Percentiles rank a stretch among this genome's conserved stretches.
Evolutionary conservation across 2,888 invertebrate genomes (phyloP).

Genomic region (Cerceris rybyensis): DNA sequence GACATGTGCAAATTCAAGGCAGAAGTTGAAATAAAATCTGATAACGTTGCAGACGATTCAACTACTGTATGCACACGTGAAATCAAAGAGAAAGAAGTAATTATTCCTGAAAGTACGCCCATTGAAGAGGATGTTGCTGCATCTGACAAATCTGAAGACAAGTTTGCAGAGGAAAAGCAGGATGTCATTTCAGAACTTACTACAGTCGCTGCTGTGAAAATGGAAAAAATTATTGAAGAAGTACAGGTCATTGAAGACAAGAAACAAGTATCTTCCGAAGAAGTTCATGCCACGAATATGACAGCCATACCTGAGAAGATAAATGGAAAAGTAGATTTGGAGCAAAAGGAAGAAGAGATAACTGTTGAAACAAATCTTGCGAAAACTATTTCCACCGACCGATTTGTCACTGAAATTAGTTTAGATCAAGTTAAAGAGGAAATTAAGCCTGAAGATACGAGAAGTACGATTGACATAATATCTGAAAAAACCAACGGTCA

Average conservation of each 20-base stretch:
- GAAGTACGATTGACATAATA: not conserved
- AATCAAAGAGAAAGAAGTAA: not conserved
- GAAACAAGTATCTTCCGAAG: too few relatives aligned
- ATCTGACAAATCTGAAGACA: too few relatives aligned
- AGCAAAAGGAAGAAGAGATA: not conserved
- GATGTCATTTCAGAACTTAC: not conserved
- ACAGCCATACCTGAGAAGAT: not conserved
- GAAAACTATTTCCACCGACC: not conserved
- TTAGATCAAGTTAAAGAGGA: not conserved
- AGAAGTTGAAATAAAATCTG: not conserved
- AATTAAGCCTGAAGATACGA: not conserved
- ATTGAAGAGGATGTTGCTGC: constrained; percentile 3
- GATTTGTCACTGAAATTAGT: not conserved
- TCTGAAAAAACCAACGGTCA: not conserved
- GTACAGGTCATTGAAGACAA: too few relatives aligned
- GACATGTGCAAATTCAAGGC: constrained; percentile 5
- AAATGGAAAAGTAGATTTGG: not conserved
- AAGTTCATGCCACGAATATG: too few relatives aligned
- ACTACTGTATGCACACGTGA: not conserved
- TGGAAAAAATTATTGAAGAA: not conserved
- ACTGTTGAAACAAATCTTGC: not conserved
- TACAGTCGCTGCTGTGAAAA: not conserved
- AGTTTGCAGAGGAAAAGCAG: constrained; percentile 9
- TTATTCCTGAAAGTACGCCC: not conserved
- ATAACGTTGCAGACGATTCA: not conserved